Conservation (phyloP, 2,888 invertebrate genomes). For the Drosophila macrospina region DNA sequence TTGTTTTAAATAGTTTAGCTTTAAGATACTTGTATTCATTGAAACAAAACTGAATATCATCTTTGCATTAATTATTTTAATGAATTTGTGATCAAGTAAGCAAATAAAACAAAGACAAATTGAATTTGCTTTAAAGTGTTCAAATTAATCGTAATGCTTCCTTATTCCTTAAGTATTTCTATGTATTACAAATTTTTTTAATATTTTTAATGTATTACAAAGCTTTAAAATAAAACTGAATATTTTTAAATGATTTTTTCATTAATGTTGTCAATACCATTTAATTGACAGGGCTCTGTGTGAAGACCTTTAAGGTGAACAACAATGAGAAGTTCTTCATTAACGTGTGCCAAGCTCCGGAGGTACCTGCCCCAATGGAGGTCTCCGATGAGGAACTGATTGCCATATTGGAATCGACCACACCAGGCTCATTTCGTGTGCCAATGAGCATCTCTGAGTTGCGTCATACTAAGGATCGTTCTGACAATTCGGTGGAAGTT, state of each 20-base stretch:
- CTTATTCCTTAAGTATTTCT: too few species aligned
- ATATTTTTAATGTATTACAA: too few species aligned
- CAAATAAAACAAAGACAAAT: neutral
- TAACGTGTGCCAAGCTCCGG: conserved; percentile 93
- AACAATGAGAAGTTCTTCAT: conserved; percentile 92
- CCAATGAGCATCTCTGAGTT: conserved; percentile 96
- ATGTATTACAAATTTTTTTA: too few species aligned
- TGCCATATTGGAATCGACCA: conserved; percentile 88
- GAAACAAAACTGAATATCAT: neutral
- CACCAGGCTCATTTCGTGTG: conserved; percentile 90
- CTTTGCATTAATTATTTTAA: neutral
- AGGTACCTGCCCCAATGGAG: conserved; percentile 90
- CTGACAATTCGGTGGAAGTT: conserved; percentile 89
- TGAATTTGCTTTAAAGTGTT: too few species aligned
- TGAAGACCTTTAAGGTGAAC: conserved; percentile 89
- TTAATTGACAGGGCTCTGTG: conserved; percentile 89
- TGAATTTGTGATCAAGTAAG: neutral
- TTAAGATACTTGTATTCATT: neutral
- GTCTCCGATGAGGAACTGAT: conserved; percentile 90
- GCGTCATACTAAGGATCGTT: conserved; percentile 91
- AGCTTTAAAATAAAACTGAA: neutral
- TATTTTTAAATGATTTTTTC: neutral
- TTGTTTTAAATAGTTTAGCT: neutral
- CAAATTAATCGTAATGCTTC: too few species aligned
- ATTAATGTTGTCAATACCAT: neutral